A percentile compares a stretch with the other conserved stretches of the same genome.
phyloP scores from a whole-genome alignment of 2,113 vertebrate species.

The Equus quagga region DNA sequence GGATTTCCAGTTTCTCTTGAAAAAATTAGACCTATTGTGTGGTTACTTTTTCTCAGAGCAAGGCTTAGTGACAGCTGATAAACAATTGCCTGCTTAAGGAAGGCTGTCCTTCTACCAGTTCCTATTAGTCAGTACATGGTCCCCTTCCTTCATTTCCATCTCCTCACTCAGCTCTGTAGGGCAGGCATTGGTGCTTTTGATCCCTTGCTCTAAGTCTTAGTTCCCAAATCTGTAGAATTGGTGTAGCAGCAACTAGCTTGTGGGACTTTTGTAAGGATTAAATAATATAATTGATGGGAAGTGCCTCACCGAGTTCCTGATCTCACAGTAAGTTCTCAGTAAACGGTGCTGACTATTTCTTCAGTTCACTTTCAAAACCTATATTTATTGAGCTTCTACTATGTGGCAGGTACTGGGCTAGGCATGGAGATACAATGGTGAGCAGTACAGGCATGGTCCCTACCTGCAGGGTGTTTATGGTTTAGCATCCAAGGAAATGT shows the following conservation, averaged over 20 bases:
- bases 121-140: not conserved
- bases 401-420: not conserved
- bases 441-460: accelerated
- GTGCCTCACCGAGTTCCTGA: not conserved
- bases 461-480: not conserved
- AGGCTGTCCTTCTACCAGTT: not conserved
- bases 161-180: not conserved
- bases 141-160: not conserved
- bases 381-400: not conserved
- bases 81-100: not conserved
- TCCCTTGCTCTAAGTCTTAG: not conserved
- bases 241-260: not conserved
- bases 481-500: not conserved
- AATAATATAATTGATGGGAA: not conserved
- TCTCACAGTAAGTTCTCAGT: not conserved
- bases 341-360: not conserved
- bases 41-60: not conserved
- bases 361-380: not conserved
- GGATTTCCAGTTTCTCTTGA: not conserved
- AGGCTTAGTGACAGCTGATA: not conserved
- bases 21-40: not conserved
- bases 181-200: not conserved
- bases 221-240: constrained; percentile 7
- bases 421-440: not conserved
- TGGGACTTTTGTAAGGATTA: not conserved